A percentile compares a stretch with the other conserved stretches of the same genome.
Conservation (phyloP, 1,140 invertebrate species). For the Lucilia sericata region DNA sequence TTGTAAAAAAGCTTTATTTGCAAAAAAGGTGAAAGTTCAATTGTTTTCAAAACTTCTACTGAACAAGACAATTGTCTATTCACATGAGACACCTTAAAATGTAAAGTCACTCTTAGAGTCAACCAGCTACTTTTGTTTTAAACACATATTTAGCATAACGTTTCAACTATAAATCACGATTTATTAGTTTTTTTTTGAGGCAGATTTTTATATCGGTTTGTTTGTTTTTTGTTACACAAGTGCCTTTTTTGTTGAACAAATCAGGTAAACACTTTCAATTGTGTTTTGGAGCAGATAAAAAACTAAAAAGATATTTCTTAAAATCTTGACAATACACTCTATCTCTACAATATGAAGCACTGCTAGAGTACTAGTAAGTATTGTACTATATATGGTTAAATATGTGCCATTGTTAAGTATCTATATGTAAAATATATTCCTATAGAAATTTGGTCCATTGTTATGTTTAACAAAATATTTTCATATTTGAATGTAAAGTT, state of each 20-base stretch:
- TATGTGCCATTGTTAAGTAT: background rate
- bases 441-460: constrained; percentile 10
- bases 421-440: too few relatives aligned
- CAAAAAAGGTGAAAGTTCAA: constrained; percentile 30
- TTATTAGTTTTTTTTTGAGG: background rate
- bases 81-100: constrained; percentile 11
- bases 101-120: background rate
- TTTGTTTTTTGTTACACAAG: constrained; percentile 36
- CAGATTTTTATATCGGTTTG: background rate
- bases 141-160: background rate
- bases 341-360: background rate
- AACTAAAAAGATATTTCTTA: background rate
- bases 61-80: constrained; percentile 17
- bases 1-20: background rate
- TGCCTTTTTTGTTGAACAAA: constrained; percentile 30
- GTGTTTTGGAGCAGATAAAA: background rate
- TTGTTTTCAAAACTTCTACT: constrained; percentile 16
- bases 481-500: background rate
- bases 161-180: constrained; percentile 24
- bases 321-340: background rate
- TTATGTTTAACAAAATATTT: background rate
- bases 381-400: constrained; percentile 3
- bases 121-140: background rate
- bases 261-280: constrained; percentile 42
- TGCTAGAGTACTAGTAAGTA: background rate